Evolutionary conservation across 2,888 invertebrate species (phyloP).

Genomic region (Drosophila meridiana): DNA sequence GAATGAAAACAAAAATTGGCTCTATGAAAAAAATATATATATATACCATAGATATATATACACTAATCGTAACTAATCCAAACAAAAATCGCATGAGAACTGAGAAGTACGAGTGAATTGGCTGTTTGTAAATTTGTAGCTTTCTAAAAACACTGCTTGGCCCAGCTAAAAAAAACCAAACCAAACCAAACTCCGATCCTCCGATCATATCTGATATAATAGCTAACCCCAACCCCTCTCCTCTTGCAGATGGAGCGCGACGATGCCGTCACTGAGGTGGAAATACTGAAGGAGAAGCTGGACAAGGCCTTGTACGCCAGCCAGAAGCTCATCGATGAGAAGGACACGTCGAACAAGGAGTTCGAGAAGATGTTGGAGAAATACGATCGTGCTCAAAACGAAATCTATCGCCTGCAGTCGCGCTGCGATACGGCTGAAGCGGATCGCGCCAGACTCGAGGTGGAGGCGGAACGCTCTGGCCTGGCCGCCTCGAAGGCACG

Average conservation of each 20-base stretch:
- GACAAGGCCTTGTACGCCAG: conserved; percentile 94
- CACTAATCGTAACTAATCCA: conserved; percentile 38
- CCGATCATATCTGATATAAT: background rate
- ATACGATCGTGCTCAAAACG: conserved; percentile 96
- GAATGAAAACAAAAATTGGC: conserved; percentile 55
- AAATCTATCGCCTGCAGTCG: conserved; percentile 94
- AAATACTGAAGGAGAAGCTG: conserved; percentile 94
- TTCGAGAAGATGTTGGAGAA: conserved; percentile 96
- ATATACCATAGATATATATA: conserved; percentile 14
- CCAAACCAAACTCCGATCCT: background rate
- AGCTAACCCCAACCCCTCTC: background rate
- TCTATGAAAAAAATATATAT: conserved; percentile 31
- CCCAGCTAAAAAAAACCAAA: conserved; percentile 11
- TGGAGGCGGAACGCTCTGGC: conserved; percentile 94
- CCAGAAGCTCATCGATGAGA: conserved; percentile 94
- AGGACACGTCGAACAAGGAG: conserved; percentile 94
- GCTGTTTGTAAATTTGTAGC: conserved; percentile 84
- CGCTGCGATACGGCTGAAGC: conserved; percentile 94
- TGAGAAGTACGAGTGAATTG: conserved; percentile 73
- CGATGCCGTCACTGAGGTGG: conserved; percentile 93
- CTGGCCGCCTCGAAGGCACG: conserved; percentile 92
- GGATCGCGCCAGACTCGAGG: conserved; percentile 93
- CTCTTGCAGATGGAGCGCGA: conserved; percentile 91
- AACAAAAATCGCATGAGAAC: conserved; percentile 68
- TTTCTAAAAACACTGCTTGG: conserved; percentile 53